Base-by-base conservation (phyloP, 2,797 vertebrate species). In the Urophycis tenuis region DNA sequence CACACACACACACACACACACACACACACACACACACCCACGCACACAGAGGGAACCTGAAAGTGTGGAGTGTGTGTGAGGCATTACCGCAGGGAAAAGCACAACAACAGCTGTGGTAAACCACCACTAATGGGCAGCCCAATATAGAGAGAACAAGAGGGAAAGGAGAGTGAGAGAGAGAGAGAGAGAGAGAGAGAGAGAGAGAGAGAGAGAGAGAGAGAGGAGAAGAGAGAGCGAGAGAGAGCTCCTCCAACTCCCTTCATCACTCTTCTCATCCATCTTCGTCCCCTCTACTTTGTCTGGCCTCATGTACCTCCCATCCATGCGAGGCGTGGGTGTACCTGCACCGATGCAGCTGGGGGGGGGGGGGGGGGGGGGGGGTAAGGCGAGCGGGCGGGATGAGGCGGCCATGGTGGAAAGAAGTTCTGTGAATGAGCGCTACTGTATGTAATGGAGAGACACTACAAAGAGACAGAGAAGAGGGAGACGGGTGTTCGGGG, bases 91-190 rank as follows among this genome's bases (percentile, higher is more conserved):
- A 79, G 90, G 88, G 90, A 86, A 79, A 78, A 84, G 83, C 78
- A 86, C 87, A 89, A 89, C 88, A 89, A 77, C 89, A 92, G 89
- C 91, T 88, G 90, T 82, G 82, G 87, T 84, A 89, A 91, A 89
- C 87, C 81, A 77, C 83, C 84, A 81, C 88, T 84, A 85, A 86
- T 85, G 85, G 89, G 87, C 85, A 84, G 85, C 71, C 81, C 77
- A 73, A 72, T 69, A 79, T 64, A 81, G 74, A 71, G 71, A 29
- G 67, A 45, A 35, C 53, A n/a, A 25, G 53, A 25, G 78, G 80
- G 85, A 77, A 78, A 74, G 71, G 53, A 78, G 64, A 76, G 45
- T 34, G 32, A 22, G 78, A 80, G 79, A 81, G 81, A 67, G 80
- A 82, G 79, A 80, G 85, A 77, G 77, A 73, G 70, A 73, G 75